These are phyloP conservation scores for Syngnathus scovelli DNA, from an alignment of 2,113 vertebrate species.

Conservation along the genomic window DNA sequence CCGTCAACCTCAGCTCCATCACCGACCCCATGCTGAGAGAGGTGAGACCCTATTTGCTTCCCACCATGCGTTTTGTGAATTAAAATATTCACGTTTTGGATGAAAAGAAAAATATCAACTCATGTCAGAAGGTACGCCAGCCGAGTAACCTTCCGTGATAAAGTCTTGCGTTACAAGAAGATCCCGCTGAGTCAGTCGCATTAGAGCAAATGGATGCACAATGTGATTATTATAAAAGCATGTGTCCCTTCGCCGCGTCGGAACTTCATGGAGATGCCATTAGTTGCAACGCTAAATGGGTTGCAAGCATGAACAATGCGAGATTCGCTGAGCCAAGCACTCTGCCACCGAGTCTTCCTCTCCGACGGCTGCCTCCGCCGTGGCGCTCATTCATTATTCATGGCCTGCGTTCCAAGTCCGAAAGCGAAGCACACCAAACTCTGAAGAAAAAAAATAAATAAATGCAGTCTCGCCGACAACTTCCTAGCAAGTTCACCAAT, in stretches of 20 bases:
- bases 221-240: conserved; percentile 49
- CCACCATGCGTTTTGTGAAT: neutral
- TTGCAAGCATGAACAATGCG: conserved; percentile 40
- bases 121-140: neutral
- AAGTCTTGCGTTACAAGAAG: neutral
- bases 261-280: conserved; percentile 46
- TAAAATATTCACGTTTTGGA: too few relatives aligned
- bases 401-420: conserved; percentile 44
- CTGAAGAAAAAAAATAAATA: conserved; percentile 44
- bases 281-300: conserved; percentile 52
- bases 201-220: conserved; percentile 41
- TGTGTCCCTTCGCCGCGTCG: conserved; percentile 23
- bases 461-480: too few relatives aligned
- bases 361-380: conserved; percentile 57
- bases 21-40: conserved; percentile 86
- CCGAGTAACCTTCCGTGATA: neutral
- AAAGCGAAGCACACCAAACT: conserved; percentile 42
- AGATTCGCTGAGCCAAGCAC: conserved; percentile 53
- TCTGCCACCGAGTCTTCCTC: conserved; percentile 52
- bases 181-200: conserved; percentile 45
- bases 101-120: neutral
- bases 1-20: conserved; percentile 91
- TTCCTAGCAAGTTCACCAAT: conserved; percentile 51
- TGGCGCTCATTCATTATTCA: conserved; percentile 67
- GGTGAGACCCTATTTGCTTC: conserved; percentile 67